Evolutionary conservation across 2,113 vertebrate genomes (phyloP), one percentile per base, ranked within the genome.

Genomic region (Carettochelys insculpta): DNA sequence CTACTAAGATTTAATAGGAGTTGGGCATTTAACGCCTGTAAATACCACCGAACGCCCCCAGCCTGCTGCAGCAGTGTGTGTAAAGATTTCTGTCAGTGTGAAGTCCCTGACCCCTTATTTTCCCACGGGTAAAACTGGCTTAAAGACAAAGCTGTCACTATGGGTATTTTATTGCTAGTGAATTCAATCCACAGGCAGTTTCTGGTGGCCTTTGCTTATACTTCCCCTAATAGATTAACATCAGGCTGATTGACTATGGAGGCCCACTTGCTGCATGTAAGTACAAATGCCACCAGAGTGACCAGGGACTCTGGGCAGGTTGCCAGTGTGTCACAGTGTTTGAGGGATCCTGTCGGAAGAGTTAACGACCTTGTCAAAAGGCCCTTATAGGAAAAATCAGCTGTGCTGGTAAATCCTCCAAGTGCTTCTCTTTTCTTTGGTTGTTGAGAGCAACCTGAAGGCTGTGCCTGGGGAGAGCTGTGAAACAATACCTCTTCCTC

Each of bases 61-160:
- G 19, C 61, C 61, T 68, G 61, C 38, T 38, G 54, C 24, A 48
- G 34, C 22, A 78, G 38, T 50, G 41, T 50, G 61, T 78, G 53
- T 54, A 77, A 77, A 86, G 45, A 31, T 31, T 38, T 38, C n/a
- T 38, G 34, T 38, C n/a, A n/a, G 4, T 38, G 34, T 22, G 17
- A 68, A 20, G 34, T 4, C 19, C 61, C 4, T 8, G 4, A 6
- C 14, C 29, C 54, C 11, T 11, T 5, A 4, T 6, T 4, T 3
- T n/a, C 14, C 4, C 58, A 7, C 34, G 8, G 34, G 58, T 61
- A 61, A 61, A 34, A 34, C 17, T 34, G 31, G 8, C 61, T 65
- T 61, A 65, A 58, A 77, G 45, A n/a, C 22, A 17, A 61, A 31
- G 29, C 58, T 65, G 58, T n/a, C 34, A 19, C 61, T 22, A 34